These are phyloP conservation scores for pig (Sus scrofa) DNA, from an alignment of 2,113 vertebrate genomes.

Conservation along the genomic window T2T-Sscrofa CM000824.6:172108001-172108500, in stretches of 20 bases:
- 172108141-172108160: too few species aligned
- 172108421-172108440: background rate
- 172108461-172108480: background rate
- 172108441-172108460: background rate
- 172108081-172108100: background rate
- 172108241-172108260: too few species aligned
- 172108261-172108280: too few species aligned
- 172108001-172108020: conserved; percentile 20
- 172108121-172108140: background rate
- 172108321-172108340: too few species aligned
- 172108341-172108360: too few species aligned
- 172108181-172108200: too few species aligned
- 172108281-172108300: too few species aligned
- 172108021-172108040: background rate
- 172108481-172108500: background rate
- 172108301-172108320: too few species aligned
- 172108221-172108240: too few species aligned
- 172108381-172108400: background rate
- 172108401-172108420: background rate
- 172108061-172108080: background rate
- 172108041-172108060: too few species aligned
- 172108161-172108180: too few species aligned
- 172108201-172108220: too few species aligned
- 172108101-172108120: background rate
- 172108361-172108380: background rate